Base-by-base conservation (phyloP, 2,797 vertebrate species). In the Octomys mimax region DNA sequence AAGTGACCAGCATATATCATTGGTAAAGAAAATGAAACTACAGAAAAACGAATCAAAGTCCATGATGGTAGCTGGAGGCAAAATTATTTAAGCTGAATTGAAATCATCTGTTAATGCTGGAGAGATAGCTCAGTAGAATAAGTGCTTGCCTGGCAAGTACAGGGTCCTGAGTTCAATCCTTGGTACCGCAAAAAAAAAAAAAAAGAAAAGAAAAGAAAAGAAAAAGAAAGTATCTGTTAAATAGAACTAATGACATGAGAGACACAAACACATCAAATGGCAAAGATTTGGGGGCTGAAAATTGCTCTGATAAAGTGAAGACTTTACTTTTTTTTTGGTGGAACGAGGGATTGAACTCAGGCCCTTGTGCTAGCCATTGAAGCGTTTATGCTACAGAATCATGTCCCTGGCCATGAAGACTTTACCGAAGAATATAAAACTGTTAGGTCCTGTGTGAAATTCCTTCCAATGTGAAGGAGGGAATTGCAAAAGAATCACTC, bases 371-470 rank as follows among this genome's bases (percentile, higher is more conserved):
- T 42, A 42, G 42, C 42, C 42, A 42, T 42, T 42, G 42, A 42
- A 42, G 42, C 42, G 42, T 4, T 42, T 42, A 42, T 42, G 42
- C 42, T 42, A 42, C 42, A 42, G 42, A 42, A 42, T 42, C 5
- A 42, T 42, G 42, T 42, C 42, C 42, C 42, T 42, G 42, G 42
- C 42, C 5, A 33, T 75, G 77, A 79, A 83, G 36, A 80, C 13
- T 80, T 93, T 71, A 87, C 39, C 24, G 36, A 92, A 86, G 16
- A 84, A 80, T 54, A 33, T 80, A 71, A 83, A 94, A 82, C 19
- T 4, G 3, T 54, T 82, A 68, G n/a, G 80, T 49, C 13, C 28
- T 54, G 3, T 87, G 75, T 90, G 42, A 94, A 81, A 92, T 85
- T 73, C 52, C 36, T 88, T 89, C 75, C 49, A n/a, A 6, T 86